A percentile compares a stretch with the other conserved stretches of the same genome.
phyloP scores from a whole-genome alignment of 1,140 invertebrate genomes.

The Plectus sambesii region DNA sequence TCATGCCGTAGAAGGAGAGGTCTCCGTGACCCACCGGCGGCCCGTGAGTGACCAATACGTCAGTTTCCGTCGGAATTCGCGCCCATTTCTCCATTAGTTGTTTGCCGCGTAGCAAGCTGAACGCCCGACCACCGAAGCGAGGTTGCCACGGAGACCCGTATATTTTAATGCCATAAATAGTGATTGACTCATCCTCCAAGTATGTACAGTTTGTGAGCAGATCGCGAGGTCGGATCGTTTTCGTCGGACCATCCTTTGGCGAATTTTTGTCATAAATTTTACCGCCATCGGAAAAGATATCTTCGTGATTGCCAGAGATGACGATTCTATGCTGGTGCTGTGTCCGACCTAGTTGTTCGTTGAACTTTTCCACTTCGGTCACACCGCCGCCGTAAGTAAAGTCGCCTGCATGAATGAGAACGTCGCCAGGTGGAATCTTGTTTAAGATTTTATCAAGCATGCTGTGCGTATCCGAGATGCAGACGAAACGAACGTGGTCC shows the following conservation, averaged over 20 bases:
- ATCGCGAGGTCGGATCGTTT: conserved; percentile 59
- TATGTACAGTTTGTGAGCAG: conserved; percentile 42
- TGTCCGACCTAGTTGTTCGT: conserved; percentile 62
- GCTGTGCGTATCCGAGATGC: conserved; percentile 76
- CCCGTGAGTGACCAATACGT: conserved; percentile 64
- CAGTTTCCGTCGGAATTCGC: conserved; percentile 60
- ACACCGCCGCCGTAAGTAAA: conserved; percentile 66
- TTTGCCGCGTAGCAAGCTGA: conserved; percentile 51
- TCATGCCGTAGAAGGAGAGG: too few relatives aligned
- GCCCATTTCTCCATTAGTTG: conserved; percentile 66
- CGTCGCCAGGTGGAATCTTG: conserved; percentile 64
- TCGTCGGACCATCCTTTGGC: conserved; percentile 71
- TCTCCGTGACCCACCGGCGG: conserved; percentile 60
- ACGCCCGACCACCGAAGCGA: conserved; percentile 34
- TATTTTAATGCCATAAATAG: too few relatives aligned
- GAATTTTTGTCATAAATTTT: conserved; percentile 60
- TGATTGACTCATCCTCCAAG: conserved; percentile 34
- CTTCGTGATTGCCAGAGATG: conserved; percentile 76
- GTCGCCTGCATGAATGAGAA: conserved; percentile 76
- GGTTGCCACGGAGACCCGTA: conserved; percentile 63
- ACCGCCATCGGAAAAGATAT: conserved; percentile 60
- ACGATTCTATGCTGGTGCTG: conserved; percentile 72
- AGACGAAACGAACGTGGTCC: conserved; percentile 61
- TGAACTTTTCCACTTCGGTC: conserved; percentile 65
- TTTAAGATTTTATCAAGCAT: conserved; percentile 60